Evolutionary conservation across 2,888 invertebrate species (phyloP).

Genomic region (Leptopilina syphax): DNA sequence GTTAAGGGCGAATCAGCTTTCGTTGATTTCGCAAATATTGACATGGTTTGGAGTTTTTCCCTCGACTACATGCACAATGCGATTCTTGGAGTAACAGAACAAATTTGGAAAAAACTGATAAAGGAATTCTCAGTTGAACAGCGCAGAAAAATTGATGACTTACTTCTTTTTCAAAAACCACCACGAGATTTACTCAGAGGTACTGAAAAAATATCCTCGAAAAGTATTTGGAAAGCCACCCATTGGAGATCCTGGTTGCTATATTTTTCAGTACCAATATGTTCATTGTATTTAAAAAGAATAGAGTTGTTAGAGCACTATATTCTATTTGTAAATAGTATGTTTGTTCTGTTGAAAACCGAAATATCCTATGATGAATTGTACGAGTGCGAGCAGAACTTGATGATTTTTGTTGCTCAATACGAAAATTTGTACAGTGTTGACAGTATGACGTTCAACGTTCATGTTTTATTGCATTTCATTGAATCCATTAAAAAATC

Average conservation of each 20-base stretch:
- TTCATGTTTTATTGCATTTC: slow-evolving; percentile 49
- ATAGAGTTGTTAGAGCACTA: slow-evolving; percentile 40
- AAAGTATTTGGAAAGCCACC: slow-evolving; percentile 43
- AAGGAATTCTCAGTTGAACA: slow-evolving; percentile 33
- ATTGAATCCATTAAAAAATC: no score
- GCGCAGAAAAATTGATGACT: slow-evolving; percentile 29
- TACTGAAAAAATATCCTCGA: slow-evolving; percentile 39
- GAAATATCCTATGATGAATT: slow-evolving; percentile 48
- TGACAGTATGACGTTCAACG: slow-evolving; percentile 52
- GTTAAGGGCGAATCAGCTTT: slow-evolving; percentile 13
- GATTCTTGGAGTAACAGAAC: slow-evolving; percentile 31
- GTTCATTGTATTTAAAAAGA: slow-evolving; percentile 18
- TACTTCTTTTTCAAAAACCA: slow-evolving; percentile 22
- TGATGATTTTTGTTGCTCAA: slow-evolving; percentile 47
- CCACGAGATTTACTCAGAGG: slow-evolving; percentile 43
- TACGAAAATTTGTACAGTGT: slow-evolving; percentile 49
- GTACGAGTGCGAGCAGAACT: slow-evolving; percentile 48
- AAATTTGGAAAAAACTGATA: slow-evolving; percentile 35
- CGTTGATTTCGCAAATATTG: background rate
- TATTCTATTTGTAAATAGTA: slow-evolving; percentile 33
- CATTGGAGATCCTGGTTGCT: slow-evolving; percentile 46
- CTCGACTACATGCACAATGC: slow-evolving; percentile 29
- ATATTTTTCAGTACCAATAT: slow-evolving; percentile 41
- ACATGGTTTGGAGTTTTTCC: slow-evolving; percentile 37
- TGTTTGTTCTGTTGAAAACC: slow-evolving; percentile 32